Base-by-base conservation (phyloP, 2,113 vertebrate species). In the Forbesichthys papilliferus region DNA sequence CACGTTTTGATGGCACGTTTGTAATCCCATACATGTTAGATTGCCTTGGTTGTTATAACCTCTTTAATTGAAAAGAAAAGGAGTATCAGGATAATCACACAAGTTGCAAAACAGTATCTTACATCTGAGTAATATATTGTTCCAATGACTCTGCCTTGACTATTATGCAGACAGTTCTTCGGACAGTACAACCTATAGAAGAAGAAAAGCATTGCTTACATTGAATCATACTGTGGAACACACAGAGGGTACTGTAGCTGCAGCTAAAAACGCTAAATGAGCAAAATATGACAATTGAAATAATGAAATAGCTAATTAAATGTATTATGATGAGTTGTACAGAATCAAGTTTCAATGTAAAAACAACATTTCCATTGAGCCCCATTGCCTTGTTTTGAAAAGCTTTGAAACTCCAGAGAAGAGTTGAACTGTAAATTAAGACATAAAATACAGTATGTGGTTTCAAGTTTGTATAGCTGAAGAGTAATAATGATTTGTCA, bases 71-170 rank as follows among this genome's bases (percentile, higher is more conserved):
- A 36, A 60, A 12, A 46, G 7, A 42, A 42, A 42, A 42, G 0
- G 9, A 10, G 16, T 2, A 0, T 27, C 36, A 36, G 12, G 60
- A 68, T 14, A 13, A 47, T 27, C 3, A 36, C 27, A n/a, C 18
- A 14, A 13, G n/a, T 48, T 56, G 9, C 11, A 61, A 67, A 27
- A 27, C 27, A 27, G 27, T 9, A 20, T 94, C 97, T 96, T 91
- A 99, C 97, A 87, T 99, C 97, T 77, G 93, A 94, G 83, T 97
- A 99, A 88, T 95, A 86, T 27, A 89, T 92, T 62, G 94, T 94
- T 79, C 97, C 97, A 71, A 95, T 94, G 51, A 98, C 96, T 73
- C 94, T 89, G 64, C 90, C 92, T 73, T 88, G 88, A 79, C 94
- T 95, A 61, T 92, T 90, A 61, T 92, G 92, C 85, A 94, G 90